Base-by-base conservation (phyloP, 2,888 invertebrate species). In the Mongoloraphidia duomilia region DNA sequence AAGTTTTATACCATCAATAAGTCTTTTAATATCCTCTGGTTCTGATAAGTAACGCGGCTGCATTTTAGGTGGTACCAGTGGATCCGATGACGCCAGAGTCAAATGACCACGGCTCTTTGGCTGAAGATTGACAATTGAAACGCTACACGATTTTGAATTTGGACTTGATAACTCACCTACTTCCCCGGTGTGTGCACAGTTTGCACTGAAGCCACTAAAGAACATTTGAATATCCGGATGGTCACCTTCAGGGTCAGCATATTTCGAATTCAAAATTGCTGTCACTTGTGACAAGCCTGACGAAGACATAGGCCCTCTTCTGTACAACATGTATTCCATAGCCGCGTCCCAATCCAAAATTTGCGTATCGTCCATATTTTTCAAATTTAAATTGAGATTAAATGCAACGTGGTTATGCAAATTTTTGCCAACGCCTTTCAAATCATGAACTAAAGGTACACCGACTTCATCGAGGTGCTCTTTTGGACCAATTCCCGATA, bases 21-120 rank as follows among this genome's bases (percentile, higher is more conserved):
- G 60, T 3, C 76, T 73, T 1, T 74, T 69, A 2, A 77, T 61
- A 58, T 90, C 89, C 55, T 79, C 71, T 1, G 78, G 75, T 39
- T 82, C 76, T 4, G 69, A 67, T 58, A 88, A 72, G 65, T 91
- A 90, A 64, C 88, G 87, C 0, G 84, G 84, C 55, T 81, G 76
- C 65, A 91, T 80, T n/a, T 78, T 54, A 0, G 90, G 90, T 37
- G 80, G 72, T 8, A 75, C 74, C 12, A 74, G 61, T 0, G 89
- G 88, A 65, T 90, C 75, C 26, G 72, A 72, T 0, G 80, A 79
- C 48, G 73, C 73, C 40, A 91, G 68, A 8, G 74, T 71, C 4
- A 83, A 56, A 58, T 72, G 71, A 0, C 84, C 84, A 55, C 76
- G 71, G 56, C 82, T 82, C 50, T 76, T 76, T 0, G 84, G 82